Evolutionary conservation across 1,140 invertebrate species (phyloP).

Genomic region (Cheumatopsyche charites): DNA sequence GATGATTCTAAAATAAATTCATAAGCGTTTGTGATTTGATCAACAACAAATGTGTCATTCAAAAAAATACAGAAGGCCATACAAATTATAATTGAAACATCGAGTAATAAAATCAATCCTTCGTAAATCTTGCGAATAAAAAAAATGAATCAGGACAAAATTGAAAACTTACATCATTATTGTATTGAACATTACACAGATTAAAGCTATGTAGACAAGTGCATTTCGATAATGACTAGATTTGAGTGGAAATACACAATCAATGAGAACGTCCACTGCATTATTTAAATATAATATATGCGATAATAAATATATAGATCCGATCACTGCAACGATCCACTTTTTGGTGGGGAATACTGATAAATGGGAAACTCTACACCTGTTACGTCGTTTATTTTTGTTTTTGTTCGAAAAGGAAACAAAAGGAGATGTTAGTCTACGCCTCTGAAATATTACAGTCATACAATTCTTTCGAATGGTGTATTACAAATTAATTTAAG

Average conservation of each 20-base stretch:
- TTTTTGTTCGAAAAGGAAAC: constrained; percentile 38
- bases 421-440: constrained; percentile 34
- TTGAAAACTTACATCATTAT: constrained; percentile 38
- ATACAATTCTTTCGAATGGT: not conserved
- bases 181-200: constrained; percentile 51
- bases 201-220: constrained; percentile 56
- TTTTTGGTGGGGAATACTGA: constrained; percentile 48
- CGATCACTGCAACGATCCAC: constrained; percentile 64
- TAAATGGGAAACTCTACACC: too few relatives aligned
- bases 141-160: too few relatives aligned
- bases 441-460: too few relatives aligned
- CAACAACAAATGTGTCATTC: too few relatives aligned
- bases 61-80: too few relatives aligned
- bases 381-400: constrained; percentile 39
- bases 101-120: too few relatives aligned
- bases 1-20: too few relatives aligned
- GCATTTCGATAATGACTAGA: constrained; percentile 63
- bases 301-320: constrained; percentile 25
- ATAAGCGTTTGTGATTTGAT: too few relatives aligned
- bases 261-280: not conserved
- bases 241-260: constrained; percentile 48
- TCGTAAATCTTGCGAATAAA: too few relatives aligned
- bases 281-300: constrained; percentile 16
- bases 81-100: too few relatives aligned
- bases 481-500: constrained; percentile 21